Evolutionary conservation across 2,797 vertebrate species (phyloP).

Genomic region (Xiphophorus birchmanni): DNA sequence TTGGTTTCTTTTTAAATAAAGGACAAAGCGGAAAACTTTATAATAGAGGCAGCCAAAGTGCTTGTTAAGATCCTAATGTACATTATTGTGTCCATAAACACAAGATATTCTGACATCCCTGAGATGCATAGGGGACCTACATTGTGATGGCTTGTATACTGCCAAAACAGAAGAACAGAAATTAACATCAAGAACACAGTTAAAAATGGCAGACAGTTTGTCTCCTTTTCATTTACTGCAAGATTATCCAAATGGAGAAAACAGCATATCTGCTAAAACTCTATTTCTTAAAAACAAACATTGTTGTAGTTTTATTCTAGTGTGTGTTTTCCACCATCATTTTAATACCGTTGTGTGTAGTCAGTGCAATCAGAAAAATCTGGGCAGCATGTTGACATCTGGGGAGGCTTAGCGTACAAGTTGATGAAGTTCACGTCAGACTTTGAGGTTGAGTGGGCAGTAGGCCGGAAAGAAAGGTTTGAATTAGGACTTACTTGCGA

Average conservation of each 20-base stretch:
- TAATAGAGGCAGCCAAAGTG: background rate
- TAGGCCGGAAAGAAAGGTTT: background rate
- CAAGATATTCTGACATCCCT: background rate
- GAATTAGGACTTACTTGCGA: background rate
- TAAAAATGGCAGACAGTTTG: background rate
- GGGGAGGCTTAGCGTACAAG: background rate
- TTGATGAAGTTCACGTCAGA: background rate
- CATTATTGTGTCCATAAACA: background rate
- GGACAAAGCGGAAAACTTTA: background rate
- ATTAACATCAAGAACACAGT: background rate
- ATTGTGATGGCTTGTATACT: background rate
- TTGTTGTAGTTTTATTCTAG: background rate
- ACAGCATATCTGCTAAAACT: background rate
- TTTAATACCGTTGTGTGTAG: background rate
- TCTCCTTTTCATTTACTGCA: background rate
- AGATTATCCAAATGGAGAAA: background rate
- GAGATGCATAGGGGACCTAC: background rate
- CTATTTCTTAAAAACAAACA: conserved; percentile 2
- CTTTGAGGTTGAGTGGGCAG: background rate
- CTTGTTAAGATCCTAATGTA: background rate
- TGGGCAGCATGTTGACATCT: background rate
- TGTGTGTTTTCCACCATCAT: background rate
- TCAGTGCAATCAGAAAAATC: background rate
- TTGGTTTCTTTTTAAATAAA: background rate
- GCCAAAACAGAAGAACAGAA: background rate